Base-by-base conservation (phyloP, 92 coral and sea anemone species). In the Parazoanthus swiftii region DNA sequence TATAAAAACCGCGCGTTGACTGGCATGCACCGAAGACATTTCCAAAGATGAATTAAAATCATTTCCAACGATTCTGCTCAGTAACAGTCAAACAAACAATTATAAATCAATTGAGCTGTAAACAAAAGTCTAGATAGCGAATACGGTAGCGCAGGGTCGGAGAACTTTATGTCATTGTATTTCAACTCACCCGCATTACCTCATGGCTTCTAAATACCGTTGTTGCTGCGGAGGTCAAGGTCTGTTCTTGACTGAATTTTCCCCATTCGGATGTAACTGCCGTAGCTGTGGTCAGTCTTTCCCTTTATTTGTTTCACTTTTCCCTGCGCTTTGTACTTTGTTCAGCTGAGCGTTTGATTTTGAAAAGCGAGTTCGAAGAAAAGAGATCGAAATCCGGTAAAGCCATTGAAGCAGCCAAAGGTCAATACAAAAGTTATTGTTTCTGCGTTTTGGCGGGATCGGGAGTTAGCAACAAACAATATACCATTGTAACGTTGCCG, bases 1-100 rank as follows among this genome's bases (percentile, higher is more conserved):
- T 74, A 74, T 29, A 74, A 77, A 77, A 39, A 44, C 81, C 56
- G 54, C 58, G 8, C 56, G 81, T 77, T 77, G 81, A 38, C 81
- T 39, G 81, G 58, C 81, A 77, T 77, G 81, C 81, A 77, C 81
- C 58, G 81, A 77, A 43, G 81, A 77, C 81, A 77, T 77, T 77
- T 77, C 81, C 73, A 67, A 67, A 18, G 56, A 77, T 44, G 81
- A 77, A 42, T 39, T 77, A 77, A 77, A 39, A 77, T 77, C 81
- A 39, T 77, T 77, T 42, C 81, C 81, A 77, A 33, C 81, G 4
- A 77, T 16, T 77, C 81, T 77, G 81, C 42, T 77, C 81, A 77
- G 37, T 77, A 39, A 77, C 54, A 77, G 81, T 77, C 81, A 77
- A 77, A 77, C 81, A 77, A 77, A 77, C 81, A 77, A 77, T 77